Base-by-base conservation (phyloP, 2,113 vertebrate species). In the Corapipo altera region DNA sequence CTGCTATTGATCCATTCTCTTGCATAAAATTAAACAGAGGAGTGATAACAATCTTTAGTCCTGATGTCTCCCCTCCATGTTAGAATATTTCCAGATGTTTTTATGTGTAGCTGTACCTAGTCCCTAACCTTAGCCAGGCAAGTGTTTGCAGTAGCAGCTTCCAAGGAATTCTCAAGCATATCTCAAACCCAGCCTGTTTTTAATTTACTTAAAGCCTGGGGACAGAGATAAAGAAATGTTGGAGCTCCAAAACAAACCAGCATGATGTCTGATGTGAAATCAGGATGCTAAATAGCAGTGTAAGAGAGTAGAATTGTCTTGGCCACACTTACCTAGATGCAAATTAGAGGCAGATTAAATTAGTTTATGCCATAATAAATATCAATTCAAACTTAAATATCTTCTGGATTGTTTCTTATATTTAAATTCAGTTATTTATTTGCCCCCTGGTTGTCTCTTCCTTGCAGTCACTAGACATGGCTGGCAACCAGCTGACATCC, bases 401-500 rank as follows among this genome's bases (percentile, higher is more conserved):
- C 17, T 43, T 89, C 55, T 88, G 26, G 17, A 43, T 5, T 76
- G 17, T 75, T 94, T 75, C 19, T 67, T 44, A 52, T 55, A 46
- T 59, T 73, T 73, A 71, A 69, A 35, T 64, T 49, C 51, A 55
- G 5, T 75, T 52, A 59, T 76, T 92, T 85, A 37, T 43, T 76
- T 93, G 62, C 84, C 24, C 9, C 24, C 39, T 66, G 91, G 28
- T 77, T 95, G 28, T 88, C 55, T 93, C 59, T 96, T 96, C 54
- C 43, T 94, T 97, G 72, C 95, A 99, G 99, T 98, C 98, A 7
- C 97, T 99, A 48, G 99, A 99, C 94, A 98, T 99, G 37, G 99
- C 99, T 19, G 98, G 97, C 32, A 99, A 99, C 96, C 98, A 98
- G 93, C 97, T 99, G 92, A 98, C 98, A 6, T 98, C 99, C 70